These are phyloP conservation scores for Bombylius major DNA, from an alignment of 2,888 invertebrate genomes.

Conservation along the genomic window DNA sequence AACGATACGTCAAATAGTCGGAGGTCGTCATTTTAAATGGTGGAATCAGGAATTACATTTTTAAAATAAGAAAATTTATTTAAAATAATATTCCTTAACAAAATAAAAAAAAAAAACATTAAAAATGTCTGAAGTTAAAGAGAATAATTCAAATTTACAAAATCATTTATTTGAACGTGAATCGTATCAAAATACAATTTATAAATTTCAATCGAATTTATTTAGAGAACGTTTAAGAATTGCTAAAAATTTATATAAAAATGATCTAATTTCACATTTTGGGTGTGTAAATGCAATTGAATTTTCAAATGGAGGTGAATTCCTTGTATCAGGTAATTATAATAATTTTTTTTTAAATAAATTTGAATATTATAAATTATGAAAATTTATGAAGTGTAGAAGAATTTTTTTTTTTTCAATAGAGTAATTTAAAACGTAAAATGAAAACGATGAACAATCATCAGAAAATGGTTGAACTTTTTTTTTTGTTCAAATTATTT, in stretches of 20 bases:
- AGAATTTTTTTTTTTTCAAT: too few relatives aligned
- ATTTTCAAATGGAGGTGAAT: slow-evolving; percentile 79
- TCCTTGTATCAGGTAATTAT: slow-evolving; percentile 70
- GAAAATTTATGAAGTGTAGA: too few relatives aligned
- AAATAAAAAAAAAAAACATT: neutral
- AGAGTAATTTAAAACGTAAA: too few relatives aligned
- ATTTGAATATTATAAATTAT: neutral
- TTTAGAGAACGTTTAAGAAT: slow-evolving; percentile 46
- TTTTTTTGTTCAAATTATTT: too few relatives aligned
- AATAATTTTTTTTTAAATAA: neutral
- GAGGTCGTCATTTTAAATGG: too few relatives aligned
- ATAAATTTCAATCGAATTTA: slow-evolving; percentile 20
- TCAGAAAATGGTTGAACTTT: too few relatives aligned
- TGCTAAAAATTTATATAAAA: slow-evolving; percentile 66
- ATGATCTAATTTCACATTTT: slow-evolving; percentile 78
- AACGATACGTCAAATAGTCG: too few relatives aligned
- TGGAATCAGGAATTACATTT: too few relatives aligned
- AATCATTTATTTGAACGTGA: neutral
- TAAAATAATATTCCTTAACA: neutral
- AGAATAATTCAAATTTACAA: neutral
- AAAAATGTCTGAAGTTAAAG: neutral
- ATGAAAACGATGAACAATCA: too few relatives aligned
- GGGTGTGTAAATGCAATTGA: slow-evolving; percentile 96
- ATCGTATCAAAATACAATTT: neutral
- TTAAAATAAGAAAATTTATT: too few relatives aligned